Evolutionary conservation across 2,888 invertebrate genomes (phyloP).

Genomic region (Chaetogeoica ovagalla): DNA sequence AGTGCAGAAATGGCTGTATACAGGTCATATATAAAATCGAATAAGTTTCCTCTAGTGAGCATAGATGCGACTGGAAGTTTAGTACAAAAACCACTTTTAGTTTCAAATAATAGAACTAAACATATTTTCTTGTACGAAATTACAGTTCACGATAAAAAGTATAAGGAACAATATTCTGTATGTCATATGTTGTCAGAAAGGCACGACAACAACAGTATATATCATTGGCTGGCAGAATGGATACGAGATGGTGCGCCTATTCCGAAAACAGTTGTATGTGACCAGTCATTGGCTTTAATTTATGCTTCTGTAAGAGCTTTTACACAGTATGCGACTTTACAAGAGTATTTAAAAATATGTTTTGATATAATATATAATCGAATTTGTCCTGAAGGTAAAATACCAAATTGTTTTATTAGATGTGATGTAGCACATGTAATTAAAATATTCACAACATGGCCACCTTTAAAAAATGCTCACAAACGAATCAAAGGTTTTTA

Average conservation of each 20-base stretch:
- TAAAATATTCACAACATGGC: slow-evolving; percentile 9
- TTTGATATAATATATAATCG: not conserved
- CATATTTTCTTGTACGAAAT: slow-evolving; percentile 39
- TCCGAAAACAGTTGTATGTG: slow-evolving; percentile 36
- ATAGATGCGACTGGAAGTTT: slow-evolving; percentile 33
- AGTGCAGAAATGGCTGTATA: slow-evolving; percentile 8
- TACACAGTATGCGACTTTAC: slow-evolving; percentile 22
- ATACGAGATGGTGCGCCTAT: not conserved
- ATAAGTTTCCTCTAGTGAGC: not conserved
- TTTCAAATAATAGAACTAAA: not conserved
- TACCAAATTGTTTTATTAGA: slow-evolving; percentile 8
- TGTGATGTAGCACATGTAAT: slow-evolving; percentile 19
- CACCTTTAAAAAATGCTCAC: not conserved
- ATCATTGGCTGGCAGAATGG: slow-evolving; percentile 15
- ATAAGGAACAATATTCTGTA: slow-evolving; percentile 18
- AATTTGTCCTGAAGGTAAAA: not conserved
- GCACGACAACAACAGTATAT: slow-evolving; percentile 21
- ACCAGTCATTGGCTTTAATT: slow-evolving; percentile 15
- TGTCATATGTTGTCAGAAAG: slow-evolving; percentile 20
- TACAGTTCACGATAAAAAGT: not conserved
- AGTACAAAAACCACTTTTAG: slow-evolving; percentile 3
- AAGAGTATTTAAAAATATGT: not conserved
- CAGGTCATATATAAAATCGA: not conserved
- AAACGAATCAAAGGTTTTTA: slow-evolving; percentile 1
- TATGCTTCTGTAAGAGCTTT: slow-evolving; percentile 5